phyloP scores from a whole-genome alignment of 2,888 invertebrate species.

The Macropis europaea region DNA sequence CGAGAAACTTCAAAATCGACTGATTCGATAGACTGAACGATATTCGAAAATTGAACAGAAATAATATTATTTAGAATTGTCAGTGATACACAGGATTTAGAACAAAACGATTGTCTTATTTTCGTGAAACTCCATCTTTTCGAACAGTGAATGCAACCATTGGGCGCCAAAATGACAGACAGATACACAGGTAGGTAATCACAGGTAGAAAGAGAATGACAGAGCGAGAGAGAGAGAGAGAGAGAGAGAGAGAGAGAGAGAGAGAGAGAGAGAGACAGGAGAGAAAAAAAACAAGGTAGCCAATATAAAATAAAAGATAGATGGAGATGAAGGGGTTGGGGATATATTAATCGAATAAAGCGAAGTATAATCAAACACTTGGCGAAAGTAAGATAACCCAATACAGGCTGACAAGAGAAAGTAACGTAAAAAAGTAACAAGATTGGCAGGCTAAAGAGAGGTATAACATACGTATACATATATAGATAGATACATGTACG shows the following conservation, averaged over 20 bases:
- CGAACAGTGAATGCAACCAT: constrained; percentile 38
- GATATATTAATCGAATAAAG: constrained; percentile 53
- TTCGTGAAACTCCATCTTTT: constrained; percentile 1
- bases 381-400: constrained; percentile 41
- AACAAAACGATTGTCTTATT: background rate
- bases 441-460: constrained; percentile 57
- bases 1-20: too few species aligned
- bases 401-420: constrained; percentile 39
- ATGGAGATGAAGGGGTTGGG: background rate
- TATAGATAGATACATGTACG: constrained; percentile 57
- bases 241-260: constrained; percentile 16
- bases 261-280: constrained; percentile 19
- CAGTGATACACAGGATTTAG: background rate
- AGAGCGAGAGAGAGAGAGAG: constrained; percentile 7
- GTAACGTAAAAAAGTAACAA: constrained; percentile 22
- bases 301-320: constrained; percentile 4
- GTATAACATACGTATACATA: constrained; percentile 51
- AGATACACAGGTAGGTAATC: constrained; percentile 45
- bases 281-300: constrained; percentile 4
- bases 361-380: constrained; percentile 58
- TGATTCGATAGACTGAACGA: too few species aligned
- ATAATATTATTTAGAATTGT: background rate
- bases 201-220: constrained; percentile 28
- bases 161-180: constrained; percentile 34
- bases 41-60: too few species aligned